Percentiles rank a stretch among this genome's conserved stretches.
Evolutionary conservation across 2,113 vertebrate species (phyloP).

Genomic region (Pyxicephalus adspersus): DNA sequence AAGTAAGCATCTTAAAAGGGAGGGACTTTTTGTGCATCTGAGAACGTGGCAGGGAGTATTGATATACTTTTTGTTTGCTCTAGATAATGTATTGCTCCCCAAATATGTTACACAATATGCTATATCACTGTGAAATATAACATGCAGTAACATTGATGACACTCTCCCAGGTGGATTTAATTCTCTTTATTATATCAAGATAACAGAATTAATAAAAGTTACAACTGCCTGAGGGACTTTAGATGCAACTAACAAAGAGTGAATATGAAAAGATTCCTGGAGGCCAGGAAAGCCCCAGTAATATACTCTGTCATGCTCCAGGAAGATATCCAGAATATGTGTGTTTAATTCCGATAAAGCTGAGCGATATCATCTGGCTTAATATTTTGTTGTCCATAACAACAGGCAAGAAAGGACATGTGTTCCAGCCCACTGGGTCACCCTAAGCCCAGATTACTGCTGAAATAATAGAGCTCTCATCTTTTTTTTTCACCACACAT

Average conservation of each 20-base stretch:
- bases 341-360: conserved; percentile 8
- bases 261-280: conserved; percentile 3
- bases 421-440: not conserved
- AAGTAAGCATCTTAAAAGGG: no score
- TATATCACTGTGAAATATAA: not conserved
- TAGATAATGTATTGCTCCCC: no score
- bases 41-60: no score
- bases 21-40: no score
- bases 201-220: not conserved
- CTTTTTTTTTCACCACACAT: not conserved
- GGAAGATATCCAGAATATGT: conserved; percentile 9
- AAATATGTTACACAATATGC: not conserved
- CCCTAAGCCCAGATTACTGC: not conserved
- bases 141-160: not conserved
- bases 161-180: not conserved
- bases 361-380: not conserved
- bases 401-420: conserved; percentile 4
- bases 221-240: not conserved
- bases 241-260: not conserved
- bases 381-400: not conserved
- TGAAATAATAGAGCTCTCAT: not conserved
- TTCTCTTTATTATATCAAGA: not conserved
- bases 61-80: no score
- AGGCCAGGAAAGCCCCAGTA: conserved; percentile 26
- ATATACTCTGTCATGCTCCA: not conserved